Base-by-base conservation (phyloP, 2,797 vertebrate species). In the Cyclopterus lumpus region DNA sequence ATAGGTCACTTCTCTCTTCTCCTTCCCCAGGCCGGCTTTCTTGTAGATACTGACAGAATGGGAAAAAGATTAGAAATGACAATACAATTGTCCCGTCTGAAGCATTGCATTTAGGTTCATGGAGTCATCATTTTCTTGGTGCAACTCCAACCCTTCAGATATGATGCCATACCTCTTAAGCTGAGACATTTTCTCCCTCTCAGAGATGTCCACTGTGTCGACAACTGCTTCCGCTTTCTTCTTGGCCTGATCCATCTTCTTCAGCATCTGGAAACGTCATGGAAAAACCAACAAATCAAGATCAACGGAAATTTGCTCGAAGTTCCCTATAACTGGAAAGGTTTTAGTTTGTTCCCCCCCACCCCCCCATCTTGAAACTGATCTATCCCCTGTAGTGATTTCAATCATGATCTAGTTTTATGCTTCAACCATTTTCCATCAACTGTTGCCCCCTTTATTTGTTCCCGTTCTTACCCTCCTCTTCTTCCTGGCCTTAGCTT, bases 401-500 rank as follows among this genome's bases (percentile, higher is more conserved):
- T 65, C 38, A 44, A 16, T 53, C 22, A 54, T 18, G 3, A 53
- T 30, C 26, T 22, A 42, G 51, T 46, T 67, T 51, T 5, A 20
- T 15, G 7, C 26, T 12, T 11, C 0, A 46, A 46, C 16, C 42
- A 18, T 46, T 46, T 18, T 46, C 18, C 14, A n/a, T 28, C 48
- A 66, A 12, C 30, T 38, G n/a, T 18, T 38, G 28, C 44, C 49
- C 5, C 5, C 11, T 15, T 67, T 6, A 15, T 4, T 34, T 53
- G 28, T 36, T 22, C 12, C 6, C 2, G 8, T n/a, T 67, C 83
- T 75, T 84, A 98, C 97, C 94, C 96, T 94, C 53, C 93, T 94
- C 91, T 97, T 98, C 94, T 99, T 99, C 77, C 97, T 96, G 81
- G 97, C 97, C 55, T 98, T 99, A 65, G 98, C 98, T 90, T 99